Evolutionary conservation across 2,888 invertebrate genomes (phyloP).

Genomic region (Ornithoptera priamus): DNA sequence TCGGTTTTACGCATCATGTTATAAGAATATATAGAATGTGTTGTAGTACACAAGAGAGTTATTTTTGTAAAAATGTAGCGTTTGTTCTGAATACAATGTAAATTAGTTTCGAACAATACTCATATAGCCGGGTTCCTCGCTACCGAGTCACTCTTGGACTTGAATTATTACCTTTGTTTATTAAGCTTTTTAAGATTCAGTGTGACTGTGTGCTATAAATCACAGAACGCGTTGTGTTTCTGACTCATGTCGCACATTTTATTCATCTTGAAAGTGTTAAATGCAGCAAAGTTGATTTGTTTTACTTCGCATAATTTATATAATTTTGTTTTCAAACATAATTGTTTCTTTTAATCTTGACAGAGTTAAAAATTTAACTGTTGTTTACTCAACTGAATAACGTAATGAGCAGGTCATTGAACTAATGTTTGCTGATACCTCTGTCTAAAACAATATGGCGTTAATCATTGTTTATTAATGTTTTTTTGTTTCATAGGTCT

Average conservation of each 20-base stretch:
- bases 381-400: background rate
- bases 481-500: too few relatives aligned
- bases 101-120: constrained; percentile 26
- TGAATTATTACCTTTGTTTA: constrained; percentile 32
- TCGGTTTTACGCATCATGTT: background rate
- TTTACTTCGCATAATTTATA: background rate
- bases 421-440: too few relatives aligned
- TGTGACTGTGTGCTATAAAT: constrained; percentile 28
- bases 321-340: background rate
- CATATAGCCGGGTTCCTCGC: constrained; percentile 18
- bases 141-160: constrained; percentile 24
- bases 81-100: constrained; percentile 18
- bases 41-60: background rate
- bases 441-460: too few relatives aligned
- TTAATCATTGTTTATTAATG: too few relatives aligned
- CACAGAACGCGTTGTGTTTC: constrained; percentile 29
- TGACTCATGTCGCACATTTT: constrained; percentile 28
- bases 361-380: background rate
- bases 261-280: constrained; percentile 25
- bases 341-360: background rate
- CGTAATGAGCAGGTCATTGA: too few relatives aligned
- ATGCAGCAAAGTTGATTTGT: constrained; percentile 13
- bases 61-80: background rate
- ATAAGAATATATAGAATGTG: background rate
- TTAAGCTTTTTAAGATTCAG: constrained; percentile 32